Evolutionary conservation across 2,113 vertebrate genomes (phyloP).

Genomic region (Pycnonotus jocosus): DNA sequence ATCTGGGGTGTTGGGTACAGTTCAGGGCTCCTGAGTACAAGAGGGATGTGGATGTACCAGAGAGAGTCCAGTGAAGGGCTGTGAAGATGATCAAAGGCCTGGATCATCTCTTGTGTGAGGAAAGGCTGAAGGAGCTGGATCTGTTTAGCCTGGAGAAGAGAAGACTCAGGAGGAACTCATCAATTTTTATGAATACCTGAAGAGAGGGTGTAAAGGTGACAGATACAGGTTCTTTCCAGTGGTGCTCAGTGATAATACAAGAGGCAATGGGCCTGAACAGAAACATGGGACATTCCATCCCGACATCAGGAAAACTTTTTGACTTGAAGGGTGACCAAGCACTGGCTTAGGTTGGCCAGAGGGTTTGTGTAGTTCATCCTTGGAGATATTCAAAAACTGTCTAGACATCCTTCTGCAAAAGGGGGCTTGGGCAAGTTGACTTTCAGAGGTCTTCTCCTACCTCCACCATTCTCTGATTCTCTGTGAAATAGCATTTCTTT

Average conservation of each 20-base stretch:
- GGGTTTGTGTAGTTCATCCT: not conserved
- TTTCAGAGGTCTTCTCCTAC: not conserved
- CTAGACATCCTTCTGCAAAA: not conserved
- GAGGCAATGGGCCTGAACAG: not conserved
- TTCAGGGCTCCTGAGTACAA: not conserved
- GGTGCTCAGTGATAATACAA: not conserved
- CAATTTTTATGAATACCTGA: not conserved
- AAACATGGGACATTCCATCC: not conserved
- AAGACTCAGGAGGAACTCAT: not conserved
- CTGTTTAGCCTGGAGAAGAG: not conserved
- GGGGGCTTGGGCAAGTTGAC: not conserved
- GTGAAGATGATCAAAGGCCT: not conserved
- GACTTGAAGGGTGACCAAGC: accelerated
- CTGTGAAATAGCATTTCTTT: not conserved
- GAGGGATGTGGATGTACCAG: not conserved
- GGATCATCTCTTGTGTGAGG: not conserved
- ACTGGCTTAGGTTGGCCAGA: not conserved
- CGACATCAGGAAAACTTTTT: not conserved
- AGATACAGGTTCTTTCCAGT: not conserved
- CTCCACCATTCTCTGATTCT: not conserved
- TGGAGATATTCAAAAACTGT: not conserved
- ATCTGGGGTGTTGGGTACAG: not conserved
- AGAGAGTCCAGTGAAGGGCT: not conserved
- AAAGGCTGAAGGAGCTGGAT: not conserved
- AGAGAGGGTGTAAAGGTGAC: not conserved